Conservation (phyloP, 2,113 vertebrate species). For the Gasterosteus nipponicus region DNA sequence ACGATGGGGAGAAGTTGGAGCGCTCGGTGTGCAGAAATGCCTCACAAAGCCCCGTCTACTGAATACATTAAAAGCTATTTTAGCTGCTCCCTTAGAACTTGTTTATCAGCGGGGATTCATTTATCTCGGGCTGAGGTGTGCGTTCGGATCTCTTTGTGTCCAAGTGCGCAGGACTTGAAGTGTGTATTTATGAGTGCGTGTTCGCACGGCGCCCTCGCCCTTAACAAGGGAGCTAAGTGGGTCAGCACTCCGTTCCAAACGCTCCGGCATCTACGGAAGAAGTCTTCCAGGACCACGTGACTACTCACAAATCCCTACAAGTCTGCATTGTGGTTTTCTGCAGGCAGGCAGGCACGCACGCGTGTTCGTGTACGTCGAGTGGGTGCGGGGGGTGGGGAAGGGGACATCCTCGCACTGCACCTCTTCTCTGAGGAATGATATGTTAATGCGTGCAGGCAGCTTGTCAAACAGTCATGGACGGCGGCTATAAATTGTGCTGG, state of each 20-base stretch:
- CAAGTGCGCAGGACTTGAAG: not conserved
- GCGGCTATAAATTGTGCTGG: conserved; percentile 66
- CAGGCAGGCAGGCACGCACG: not conserved
- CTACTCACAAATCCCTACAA: conserved; percentile 21
- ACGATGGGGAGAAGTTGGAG: conserved; percentile 10
- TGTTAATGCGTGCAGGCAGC: conserved; percentile 50
- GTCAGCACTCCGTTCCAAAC: conserved; percentile 62
- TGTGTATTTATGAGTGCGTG: not conserved
- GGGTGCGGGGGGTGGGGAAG: not conserved
- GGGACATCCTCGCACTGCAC: conserved; percentile 7
- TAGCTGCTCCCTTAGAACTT: conserved; percentile 46
- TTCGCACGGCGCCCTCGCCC: conserved; percentile 36
- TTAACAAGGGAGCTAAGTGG: conserved; percentile 63
- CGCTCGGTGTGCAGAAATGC: conserved; percentile 27
- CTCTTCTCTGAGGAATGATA: conserved; percentile 24
- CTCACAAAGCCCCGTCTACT: conserved; percentile 25
- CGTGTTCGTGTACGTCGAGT: not conserved
- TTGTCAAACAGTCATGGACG: conserved; percentile 71
- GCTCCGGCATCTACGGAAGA: conserved; percentile 29
- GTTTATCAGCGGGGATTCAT: conserved; percentile 44
- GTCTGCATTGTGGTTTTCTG: not conserved
- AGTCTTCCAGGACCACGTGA: conserved; percentile 9
- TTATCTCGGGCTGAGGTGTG: conserved; percentile 37
- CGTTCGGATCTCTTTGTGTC: not conserved
- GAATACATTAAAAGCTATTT: conserved; percentile 59